Conservation (phyloP, 2,113 vertebrate genomes). For the Coryphaenoides rupestris region DNA sequence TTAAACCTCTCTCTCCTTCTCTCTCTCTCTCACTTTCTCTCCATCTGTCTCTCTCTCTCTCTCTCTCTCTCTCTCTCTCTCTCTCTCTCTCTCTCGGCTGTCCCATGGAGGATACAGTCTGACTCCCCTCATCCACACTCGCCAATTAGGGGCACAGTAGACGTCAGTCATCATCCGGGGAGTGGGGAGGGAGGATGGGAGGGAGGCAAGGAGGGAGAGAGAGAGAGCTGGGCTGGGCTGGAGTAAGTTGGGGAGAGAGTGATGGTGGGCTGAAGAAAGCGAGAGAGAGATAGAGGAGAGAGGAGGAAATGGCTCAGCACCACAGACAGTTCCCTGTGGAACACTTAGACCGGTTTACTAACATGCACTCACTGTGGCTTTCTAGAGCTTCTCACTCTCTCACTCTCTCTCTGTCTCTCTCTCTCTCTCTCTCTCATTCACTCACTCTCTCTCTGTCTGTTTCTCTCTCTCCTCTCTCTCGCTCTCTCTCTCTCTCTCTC, state of each 20-base stretch:
- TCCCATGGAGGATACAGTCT: conserved; percentile 57
- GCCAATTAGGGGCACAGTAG: conserved; percentile 63
- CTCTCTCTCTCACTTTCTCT: conserved; percentile 18
- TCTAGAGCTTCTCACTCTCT: conserved; percentile 28
- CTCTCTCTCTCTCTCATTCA: conserved; percentile 26
- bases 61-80: neutral
- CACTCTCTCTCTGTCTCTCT: neutral
- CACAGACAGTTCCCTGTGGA: conserved; percentile 53
- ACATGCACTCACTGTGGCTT: conserved; percentile 37
- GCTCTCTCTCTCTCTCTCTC: too few relatives aligned
- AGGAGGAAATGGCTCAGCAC: conserved; percentile 48
- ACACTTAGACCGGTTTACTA: conserved; percentile 34
- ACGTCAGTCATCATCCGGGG: conserved; percentile 60
- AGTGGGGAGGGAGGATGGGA: conserved; percentile 3
- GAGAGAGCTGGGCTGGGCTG: conserved; percentile 6
- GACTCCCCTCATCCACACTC: conserved; percentile 52
- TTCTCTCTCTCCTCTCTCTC: too few relatives aligned
- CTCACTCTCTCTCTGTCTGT: too few relatives aligned
- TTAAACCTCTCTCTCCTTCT: neutral
- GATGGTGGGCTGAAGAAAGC: neutral
- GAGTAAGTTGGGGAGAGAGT: too few relatives aligned
- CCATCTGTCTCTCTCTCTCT: neutral
- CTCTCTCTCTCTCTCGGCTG: conserved; percentile 15
- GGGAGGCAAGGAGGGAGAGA: neutral
- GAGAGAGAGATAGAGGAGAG: conserved; percentile 8